Conservation (phyloP, 2,888 invertebrate species). For the Megastigmus dorsalis region DNA sequence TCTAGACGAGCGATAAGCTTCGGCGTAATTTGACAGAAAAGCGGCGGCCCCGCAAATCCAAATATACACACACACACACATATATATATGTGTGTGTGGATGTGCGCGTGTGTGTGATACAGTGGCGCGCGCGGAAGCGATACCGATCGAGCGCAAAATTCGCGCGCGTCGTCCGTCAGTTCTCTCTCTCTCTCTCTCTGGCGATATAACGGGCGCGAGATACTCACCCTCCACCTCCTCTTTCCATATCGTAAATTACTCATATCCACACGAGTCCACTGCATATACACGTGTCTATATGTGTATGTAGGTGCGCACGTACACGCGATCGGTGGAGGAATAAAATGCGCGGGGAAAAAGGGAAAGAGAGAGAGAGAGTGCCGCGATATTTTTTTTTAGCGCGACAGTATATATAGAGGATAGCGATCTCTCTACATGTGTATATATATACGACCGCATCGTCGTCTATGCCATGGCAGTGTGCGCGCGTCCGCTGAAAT, state of each 20-base stretch:
- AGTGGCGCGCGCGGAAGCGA: too few relatives aligned
- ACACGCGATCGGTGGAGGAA: constrained; percentile 3
- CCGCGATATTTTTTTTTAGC: too few relatives aligned
- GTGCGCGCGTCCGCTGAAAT: too few relatives aligned
- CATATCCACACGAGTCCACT: constrained; percentile 6
- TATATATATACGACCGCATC: neutral
- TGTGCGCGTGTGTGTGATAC: too few relatives aligned
- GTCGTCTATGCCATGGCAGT: too few relatives aligned
- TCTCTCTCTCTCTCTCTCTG: too few relatives aligned
- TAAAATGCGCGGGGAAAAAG: neutral
- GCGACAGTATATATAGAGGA: neutral
- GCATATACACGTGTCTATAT: neutral
- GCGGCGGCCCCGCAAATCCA: neutral
- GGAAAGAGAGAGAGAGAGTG: neutral
- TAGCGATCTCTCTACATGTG: neutral
- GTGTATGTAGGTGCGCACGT: too few relatives aligned
- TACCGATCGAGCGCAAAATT: too few relatives aligned
- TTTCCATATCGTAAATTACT: constrained; percentile 44
- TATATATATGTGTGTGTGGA: too few relatives aligned
- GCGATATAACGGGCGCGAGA: constrained; percentile 37
- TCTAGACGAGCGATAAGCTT: constrained; percentile 36
- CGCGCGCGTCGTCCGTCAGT: too few relatives aligned
- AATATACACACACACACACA: too few relatives aligned
- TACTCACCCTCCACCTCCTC: too few relatives aligned
- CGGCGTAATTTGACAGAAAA: constrained; percentile 52